Percentiles rank a stretch among this genome's conserved stretches.
Evolutionary conservation across 2,888 invertebrate genomes (phyloP).

Genomic region (Troglohyphantes excavatus): DNA sequence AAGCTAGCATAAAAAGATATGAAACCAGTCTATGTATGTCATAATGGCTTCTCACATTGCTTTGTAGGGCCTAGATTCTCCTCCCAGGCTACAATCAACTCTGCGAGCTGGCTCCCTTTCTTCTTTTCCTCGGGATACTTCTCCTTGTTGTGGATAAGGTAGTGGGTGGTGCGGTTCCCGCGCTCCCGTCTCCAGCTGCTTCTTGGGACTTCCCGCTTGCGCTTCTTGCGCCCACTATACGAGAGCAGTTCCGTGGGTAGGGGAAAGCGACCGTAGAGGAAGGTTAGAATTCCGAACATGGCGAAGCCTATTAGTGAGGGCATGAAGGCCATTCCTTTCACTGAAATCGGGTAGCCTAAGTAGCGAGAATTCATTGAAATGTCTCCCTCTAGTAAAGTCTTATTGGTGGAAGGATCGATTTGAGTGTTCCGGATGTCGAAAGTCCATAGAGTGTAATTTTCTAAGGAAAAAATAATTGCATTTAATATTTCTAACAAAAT

Average conservation of each 20-base stretch:
- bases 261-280: slow-evolving; percentile 82
- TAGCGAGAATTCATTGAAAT: slow-evolving; percentile 84
- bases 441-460: slow-evolving; percentile 82
- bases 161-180: slow-evolving; percentile 77
- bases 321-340: slow-evolving; percentile 84
- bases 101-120: slow-evolving; percentile 62
- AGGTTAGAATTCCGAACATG: slow-evolving; percentile 82
- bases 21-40: slow-evolving; percentile 69
- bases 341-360: slow-evolving; percentile 82
- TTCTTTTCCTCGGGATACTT: slow-evolving; percentile 69
- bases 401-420: slow-evolving; percentile 83
- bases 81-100: slow-evolving; percentile 75
- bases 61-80: slow-evolving; percentile 71
- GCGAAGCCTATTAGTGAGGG: slow-evolving; percentile 82
- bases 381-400: slow-evolving; percentile 82
- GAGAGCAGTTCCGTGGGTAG: slow-evolving; percentile 79
- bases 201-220: slow-evolving; percentile 77
- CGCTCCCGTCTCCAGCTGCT: slow-evolving; percentile 80
- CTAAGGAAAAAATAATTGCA: slow-evolving; percentile 39
- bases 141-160: slow-evolving; percentile 75
- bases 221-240: slow-evolving; percentile 80
- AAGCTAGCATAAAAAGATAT: slow-evolving; percentile 72
- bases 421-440: slow-evolving; percentile 82
- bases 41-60: slow-evolving; percentile 78
- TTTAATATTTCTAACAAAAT: neutral